Base-by-base conservation (phyloP, 2,888 invertebrate genomes). In the Sinohyriopsis cumingii region DNA sequence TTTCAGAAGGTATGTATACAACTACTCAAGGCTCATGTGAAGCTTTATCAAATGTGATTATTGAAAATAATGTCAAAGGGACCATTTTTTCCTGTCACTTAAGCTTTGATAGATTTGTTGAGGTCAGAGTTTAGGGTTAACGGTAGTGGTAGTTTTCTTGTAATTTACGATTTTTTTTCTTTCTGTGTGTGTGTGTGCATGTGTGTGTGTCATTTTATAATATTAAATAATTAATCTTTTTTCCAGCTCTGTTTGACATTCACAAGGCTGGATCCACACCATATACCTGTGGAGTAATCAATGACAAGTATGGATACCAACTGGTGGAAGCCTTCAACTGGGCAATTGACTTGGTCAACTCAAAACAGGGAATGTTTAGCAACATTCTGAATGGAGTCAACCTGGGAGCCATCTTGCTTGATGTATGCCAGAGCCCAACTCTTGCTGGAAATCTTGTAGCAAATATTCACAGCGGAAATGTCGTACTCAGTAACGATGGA, bases 291-390 rank as follows among this genome's bases (percentile, higher is more conserved):
- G 88, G 88, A 5, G 79, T 75, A 19, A 82, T 88, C 53, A 87
- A 88, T 66, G 73, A 72, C 22, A 75, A 85, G 45, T 84, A 87
- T 68, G 88, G 89, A 19, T 81, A 85, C 45, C 87, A 84, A 63
- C 82, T 89, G 9, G 69, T 85, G 67, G 88, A 88, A 68, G 87
- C 87, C 20, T 89, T 89, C 73, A 84, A 88, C 73, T 89, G 79
- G 75, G 88, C 89, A 22, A 68, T 88, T 6, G 82, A 85, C 3
- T 83, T 84, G 63, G 83, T 88, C 56, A 88, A 88, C 74, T 69
- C 65, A 19, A 80, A 82, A 57, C 60, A 76, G 5, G 88, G 88
- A n/a, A 82, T 86, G 25, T 89, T 89, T 65, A 57, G 54, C 15
- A 59, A 76, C 25, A 72, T 69, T 15, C 76, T 88, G 55, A 60